Conservation (phyloP, 2,113 vertebrate species). For the Callionymus lyra region DNA sequence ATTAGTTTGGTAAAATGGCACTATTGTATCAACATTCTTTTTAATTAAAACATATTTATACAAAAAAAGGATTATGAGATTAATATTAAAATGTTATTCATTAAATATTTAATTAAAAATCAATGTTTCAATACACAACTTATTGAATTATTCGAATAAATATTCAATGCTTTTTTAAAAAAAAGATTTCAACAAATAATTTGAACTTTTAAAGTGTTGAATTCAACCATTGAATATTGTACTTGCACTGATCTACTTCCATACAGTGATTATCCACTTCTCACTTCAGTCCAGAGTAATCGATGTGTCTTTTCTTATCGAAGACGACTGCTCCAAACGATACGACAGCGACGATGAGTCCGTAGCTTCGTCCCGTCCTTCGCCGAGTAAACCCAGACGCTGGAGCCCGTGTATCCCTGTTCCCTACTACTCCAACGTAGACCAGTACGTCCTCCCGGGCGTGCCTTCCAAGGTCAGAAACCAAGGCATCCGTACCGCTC, state of each 20-base stretch:
- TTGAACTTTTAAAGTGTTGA: too few relatives aligned
- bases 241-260: neutral
- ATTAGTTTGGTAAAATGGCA: too few relatives aligned
- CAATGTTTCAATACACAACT: too few relatives aligned
- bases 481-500: constrained; percentile 38
- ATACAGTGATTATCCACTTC: constrained; percentile 2
- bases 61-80: too few relatives aligned
- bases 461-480: neutral
- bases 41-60: too few relatives aligned
- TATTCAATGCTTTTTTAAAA: too few relatives aligned
- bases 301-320: constrained; percentile 28
- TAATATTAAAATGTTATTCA: too few relatives aligned
- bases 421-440: constrained; percentile 14
- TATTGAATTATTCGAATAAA: too few relatives aligned
- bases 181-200: too few relatives aligned
- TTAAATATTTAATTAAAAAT: too few relatives aligned
- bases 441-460: constrained; percentile 9
- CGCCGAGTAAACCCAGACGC: neutral
- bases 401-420: constrained; percentile 24
- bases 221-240: too few relatives aligned
- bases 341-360: constrained; percentile 6
- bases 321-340: constrained; percentile 41
- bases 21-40: too few relatives aligned
- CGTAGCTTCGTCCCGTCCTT: neutral
- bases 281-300: neutral